Base-by-base conservation (phyloP, 2,797 vertebrate species). In the Alauda arvensis region DNA sequence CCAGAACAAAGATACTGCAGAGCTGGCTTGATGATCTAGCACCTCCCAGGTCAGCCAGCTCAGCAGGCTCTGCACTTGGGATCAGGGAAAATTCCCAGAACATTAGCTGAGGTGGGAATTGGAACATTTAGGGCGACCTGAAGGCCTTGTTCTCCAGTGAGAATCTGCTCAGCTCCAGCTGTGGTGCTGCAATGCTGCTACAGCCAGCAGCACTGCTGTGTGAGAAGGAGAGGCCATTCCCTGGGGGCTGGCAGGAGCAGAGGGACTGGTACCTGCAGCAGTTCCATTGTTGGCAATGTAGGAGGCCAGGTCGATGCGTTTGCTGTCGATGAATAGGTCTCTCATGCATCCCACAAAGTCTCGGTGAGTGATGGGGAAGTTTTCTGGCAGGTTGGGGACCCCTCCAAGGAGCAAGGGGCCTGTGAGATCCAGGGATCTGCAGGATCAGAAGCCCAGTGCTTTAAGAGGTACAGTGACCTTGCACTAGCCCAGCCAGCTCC, bases 201-300 rank as follows among this genome's bases (percentile, higher is more conserved):
- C 10, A 72, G 56, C 40, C 2, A 2, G 87, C 65, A 87, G 31
- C 7, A 56, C 12, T 12, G 29, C 51, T 31, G 55, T 2, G 2
- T 52, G 68, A 53, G 52, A 25, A 70, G 72, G 8, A 67, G 43
- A 29, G 23, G 62, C 37, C 45, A 14, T 25, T 46, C 18, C 46
- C 59, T 71, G 25, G 56, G 12, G 39, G 37, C 26, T 52, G 56
- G 48, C 63, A 76, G 51, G 4, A 56, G 77, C 75, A 77, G 65
- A 74, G 78, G 53, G 18, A 25, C 14, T 3, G 6, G 96, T 95
- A 99, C 99, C 99, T 90, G 98, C 97, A 60, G 97, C 46, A 2
- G 99, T 99, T 91, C 98, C 99, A 0, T 99, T 99, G 96, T 99
- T 99, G 49, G 99, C 99, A 0, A 99, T 99, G 85, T 98, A 99